Percentiles rank a stretch among this genome's conserved stretches.
These are phyloP conservation scores for Drosophila gaucha DNA, from an alignment of 2,888 invertebrate species.

Conservation along the genomic window DNA sequence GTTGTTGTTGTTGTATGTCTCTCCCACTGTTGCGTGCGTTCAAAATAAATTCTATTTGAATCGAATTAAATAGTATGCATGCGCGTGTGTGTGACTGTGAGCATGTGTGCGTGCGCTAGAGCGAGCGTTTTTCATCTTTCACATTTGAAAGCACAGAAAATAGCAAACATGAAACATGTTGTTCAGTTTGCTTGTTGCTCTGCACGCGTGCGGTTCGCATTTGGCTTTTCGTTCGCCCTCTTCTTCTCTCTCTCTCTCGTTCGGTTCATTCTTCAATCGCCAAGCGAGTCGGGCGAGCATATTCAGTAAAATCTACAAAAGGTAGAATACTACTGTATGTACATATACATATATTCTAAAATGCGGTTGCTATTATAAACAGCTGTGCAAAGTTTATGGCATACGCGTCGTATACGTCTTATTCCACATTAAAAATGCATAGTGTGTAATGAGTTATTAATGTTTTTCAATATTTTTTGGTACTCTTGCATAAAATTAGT, in stretches of 20 bases:
- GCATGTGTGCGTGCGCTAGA: conserved; percentile 8
- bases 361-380: conserved; percentile 61
- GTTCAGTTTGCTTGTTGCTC: conserved; percentile 82
- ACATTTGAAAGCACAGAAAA: conserved; percentile 68
- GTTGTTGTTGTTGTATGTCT: conserved; percentile 26
- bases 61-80: conserved; percentile 71
- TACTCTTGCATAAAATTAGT: conserved; percentile 49
- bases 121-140: conserved; percentile 67
- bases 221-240: conserved; percentile 16
- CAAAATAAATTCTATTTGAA: conserved; percentile 68
- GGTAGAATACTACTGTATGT: conserved; percentile 62
- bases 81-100: conserved; percentile 27
- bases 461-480: conserved; percentile 35
- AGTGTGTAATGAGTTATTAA: conserved; percentile 25
- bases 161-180: conserved; percentile 76
- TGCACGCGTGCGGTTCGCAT: conserved; percentile 76
- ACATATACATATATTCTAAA: conserved; percentile 31
- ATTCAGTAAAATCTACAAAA: conserved; percentile 52
- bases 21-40: conserved; percentile 55
- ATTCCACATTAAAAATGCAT: conserved; percentile 27
- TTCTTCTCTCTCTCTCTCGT: not conserved
- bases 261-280: conserved; percentile 8
- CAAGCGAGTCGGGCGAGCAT: conserved; percentile 14
- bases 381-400: conserved; percentile 66
- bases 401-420: conserved; percentile 70